phyloP scores from a whole-genome alignment of 1,140 invertebrate genomes.

The Diprion similis region DNA sequence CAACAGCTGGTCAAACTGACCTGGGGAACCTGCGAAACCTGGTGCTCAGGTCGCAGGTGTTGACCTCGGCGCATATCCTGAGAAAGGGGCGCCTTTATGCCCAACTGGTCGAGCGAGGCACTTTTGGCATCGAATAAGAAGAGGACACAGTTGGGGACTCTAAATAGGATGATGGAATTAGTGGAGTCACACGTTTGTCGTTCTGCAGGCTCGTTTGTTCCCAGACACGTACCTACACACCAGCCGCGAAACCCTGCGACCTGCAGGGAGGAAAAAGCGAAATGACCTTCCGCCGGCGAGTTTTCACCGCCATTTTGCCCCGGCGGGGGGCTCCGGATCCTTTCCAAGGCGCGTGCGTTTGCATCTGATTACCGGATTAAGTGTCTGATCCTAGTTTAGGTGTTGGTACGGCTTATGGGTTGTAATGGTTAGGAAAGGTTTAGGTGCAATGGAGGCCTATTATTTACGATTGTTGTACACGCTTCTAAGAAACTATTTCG shows the following conservation, averaged over 20 bases:
- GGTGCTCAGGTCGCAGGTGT: too few relatives aligned
- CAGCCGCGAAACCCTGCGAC: not conserved
- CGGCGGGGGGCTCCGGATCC: not conserved
- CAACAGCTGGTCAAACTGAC: not conserved
- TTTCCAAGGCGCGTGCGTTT: not conserved
- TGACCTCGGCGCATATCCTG: too few relatives aligned
- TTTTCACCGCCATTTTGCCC: not conserved
- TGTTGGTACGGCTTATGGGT: not conserved
- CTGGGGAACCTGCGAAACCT: not conserved
- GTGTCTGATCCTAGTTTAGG: not conserved
- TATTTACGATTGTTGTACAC: not conserved
- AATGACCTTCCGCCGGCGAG: not conserved
- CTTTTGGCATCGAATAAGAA: too few relatives aligned
- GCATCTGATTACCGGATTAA: constrained; percentile 1
- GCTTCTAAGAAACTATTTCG: not conserved
- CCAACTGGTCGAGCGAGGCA: too few relatives aligned
- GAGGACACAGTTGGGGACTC: too few relatives aligned
- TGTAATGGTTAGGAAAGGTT: too few relatives aligned
- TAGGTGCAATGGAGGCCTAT: not conserved
- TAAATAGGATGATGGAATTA: constrained; percentile 3
- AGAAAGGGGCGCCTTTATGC: too few relatives aligned
- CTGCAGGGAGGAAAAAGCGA: not conserved
- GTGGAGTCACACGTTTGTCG: constrained; percentile 1
- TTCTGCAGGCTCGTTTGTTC: not conserved
- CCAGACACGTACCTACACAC: not conserved